Evolutionary conservation across 2,113 vertebrate genomes (phyloP).

Genomic region (rabbit (Oryctolagus cuniculus)): DNA sequence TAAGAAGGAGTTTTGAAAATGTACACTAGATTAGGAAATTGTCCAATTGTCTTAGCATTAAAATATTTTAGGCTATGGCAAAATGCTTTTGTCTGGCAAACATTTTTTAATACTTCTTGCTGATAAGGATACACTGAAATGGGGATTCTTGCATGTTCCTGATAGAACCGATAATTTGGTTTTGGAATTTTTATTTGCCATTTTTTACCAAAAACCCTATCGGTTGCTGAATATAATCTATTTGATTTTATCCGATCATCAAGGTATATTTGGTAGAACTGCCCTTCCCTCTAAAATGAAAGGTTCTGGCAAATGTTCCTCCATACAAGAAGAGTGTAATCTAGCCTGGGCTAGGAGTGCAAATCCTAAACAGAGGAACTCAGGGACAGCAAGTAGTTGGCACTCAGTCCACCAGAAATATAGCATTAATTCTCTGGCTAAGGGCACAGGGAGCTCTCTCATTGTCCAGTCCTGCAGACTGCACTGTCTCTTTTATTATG

Average conservation of each 20-base stretch:
- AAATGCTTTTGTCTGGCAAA: conserved; percentile 26
- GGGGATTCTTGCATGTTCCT: background rate
- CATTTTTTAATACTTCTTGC: background rate
- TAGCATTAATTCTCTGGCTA: background rate
- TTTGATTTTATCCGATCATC: background rate
- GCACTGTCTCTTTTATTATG: background rate
- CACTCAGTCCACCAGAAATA: background rate
- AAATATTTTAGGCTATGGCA: conserved; percentile 53
- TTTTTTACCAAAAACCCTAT: conserved; percentile 9
- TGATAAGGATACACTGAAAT: background rate
- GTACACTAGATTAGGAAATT: background rate
- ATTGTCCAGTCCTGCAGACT: background rate
- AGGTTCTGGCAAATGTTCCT: background rate
- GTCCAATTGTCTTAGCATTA: background rate
- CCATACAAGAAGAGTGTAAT: background rate
- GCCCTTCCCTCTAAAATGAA: background rate
- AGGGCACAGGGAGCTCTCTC: background rate
- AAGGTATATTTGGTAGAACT: background rate
- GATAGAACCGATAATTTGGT: background rate
- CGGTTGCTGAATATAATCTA: background rate
- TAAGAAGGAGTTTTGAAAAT: conserved; percentile 26
- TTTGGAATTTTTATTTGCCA: background rate
- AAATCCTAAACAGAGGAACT: background rate
- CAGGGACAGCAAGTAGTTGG: background rate
- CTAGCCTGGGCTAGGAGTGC: background rate